Percentiles rank a stretch among this genome's conserved stretches.
Evolutionary conservation across 2,113 vertebrate genomes (phyloP).

Genomic region (Condylura cristata): DNA sequence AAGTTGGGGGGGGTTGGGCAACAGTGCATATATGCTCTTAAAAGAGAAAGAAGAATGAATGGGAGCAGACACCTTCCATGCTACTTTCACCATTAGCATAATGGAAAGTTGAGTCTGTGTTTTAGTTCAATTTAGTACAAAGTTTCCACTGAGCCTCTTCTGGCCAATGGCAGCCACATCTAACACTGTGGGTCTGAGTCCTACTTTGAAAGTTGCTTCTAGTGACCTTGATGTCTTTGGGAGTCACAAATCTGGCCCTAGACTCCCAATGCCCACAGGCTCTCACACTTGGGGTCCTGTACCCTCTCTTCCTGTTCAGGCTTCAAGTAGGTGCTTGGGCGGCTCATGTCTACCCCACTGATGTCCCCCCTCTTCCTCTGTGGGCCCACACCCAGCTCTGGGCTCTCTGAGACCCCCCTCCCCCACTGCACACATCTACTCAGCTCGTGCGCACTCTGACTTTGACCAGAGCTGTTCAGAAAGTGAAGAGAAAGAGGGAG

Average conservation of each 20-base stretch:
- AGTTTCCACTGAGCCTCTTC: not conserved
- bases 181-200: rapidly evolving
- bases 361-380: too few species aligned
- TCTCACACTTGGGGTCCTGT: too few species aligned
- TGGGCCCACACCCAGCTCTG: too few species aligned
- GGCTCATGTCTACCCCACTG: too few species aligned
- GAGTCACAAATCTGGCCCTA: too few species aligned
- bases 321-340: too few species aligned
- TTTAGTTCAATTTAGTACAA: not conserved
- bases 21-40: not conserved
- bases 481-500: not conserved
- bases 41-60: not conserved
- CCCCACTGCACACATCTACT: too few species aligned
- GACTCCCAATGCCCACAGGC: too few species aligned
- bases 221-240: not conserved
- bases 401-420: not conserved
- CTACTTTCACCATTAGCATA: not conserved
- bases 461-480: not conserved
- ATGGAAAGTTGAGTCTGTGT: not conserved
- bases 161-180: not conserved
- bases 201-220: not conserved
- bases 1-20: not conserved
- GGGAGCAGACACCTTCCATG: not conserved
- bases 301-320: too few species aligned
- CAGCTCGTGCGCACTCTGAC: not conserved